Evolutionary conservation across 2,888 invertebrate genomes (phyloP).

Genomic region (Melolontha melolontha): DNA sequence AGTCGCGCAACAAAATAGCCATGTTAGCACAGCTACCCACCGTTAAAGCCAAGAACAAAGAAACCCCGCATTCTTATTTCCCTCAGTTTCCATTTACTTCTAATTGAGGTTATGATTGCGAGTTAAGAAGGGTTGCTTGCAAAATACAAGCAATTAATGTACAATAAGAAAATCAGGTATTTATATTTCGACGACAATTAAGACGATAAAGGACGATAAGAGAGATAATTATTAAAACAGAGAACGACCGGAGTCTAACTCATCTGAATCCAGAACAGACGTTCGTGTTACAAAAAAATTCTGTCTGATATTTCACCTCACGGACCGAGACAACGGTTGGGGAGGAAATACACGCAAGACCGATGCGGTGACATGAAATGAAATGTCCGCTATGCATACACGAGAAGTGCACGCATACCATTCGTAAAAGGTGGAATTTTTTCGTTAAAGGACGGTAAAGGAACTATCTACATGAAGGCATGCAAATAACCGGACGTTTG

Average conservation of each 20-base stretch:
- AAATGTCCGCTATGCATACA: slow-evolving; percentile 55
- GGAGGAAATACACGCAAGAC: slow-evolving; percentile 50
- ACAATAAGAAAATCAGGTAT: slow-evolving; percentile 37
- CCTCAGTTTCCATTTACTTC: slow-evolving; percentile 40
- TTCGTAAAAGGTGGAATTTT: slow-evolving; percentile 43
- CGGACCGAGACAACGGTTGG: slow-evolving; percentile 47
- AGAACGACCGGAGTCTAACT: slow-evolving; percentile 20
- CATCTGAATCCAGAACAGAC: slow-evolving; percentile 39
- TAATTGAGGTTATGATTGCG: slow-evolving; percentile 42
- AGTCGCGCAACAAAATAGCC: slow-evolving; percentile 27
- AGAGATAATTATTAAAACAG: slow-evolving; percentile 16
- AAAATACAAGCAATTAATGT: slow-evolving; percentile 38
- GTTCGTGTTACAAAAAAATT: slow-evolving; percentile 43
- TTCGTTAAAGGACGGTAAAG: slow-evolving; percentile 23
- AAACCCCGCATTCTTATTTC: slow-evolving; percentile 18
- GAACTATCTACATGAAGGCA: slow-evolving; percentile 38
- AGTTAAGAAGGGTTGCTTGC: slow-evolving; percentile 38
- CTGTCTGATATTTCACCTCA: slow-evolving; percentile 54
- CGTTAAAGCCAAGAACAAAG: slow-evolving; percentile 39
- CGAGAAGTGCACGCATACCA: slow-evolving; percentile 53
- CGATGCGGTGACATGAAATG: slow-evolving; percentile 54
- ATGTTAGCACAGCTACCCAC: slow-evolving; percentile 32
- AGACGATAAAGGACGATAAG: slow-evolving; percentile 17
- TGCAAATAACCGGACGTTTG: slow-evolving; percentile 36
- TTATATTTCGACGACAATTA: slow-evolving; percentile 26